Base-by-base conservation (phyloP, 2,113 vertebrate species). In the Thermophis baileyi region DNA sequence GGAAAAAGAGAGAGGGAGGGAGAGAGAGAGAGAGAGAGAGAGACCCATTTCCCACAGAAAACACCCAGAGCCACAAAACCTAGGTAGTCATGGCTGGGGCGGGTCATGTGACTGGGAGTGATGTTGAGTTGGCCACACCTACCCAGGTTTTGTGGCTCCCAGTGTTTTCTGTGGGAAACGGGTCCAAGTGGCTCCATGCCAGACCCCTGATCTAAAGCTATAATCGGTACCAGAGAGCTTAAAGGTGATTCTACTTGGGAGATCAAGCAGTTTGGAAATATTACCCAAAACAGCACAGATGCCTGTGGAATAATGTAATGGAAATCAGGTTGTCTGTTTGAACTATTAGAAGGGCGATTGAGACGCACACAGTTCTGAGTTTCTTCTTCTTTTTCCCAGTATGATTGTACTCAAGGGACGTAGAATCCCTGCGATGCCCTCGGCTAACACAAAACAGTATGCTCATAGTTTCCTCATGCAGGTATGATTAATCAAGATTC, bases 161-260 rank as follows among this genome's bases (percentile, higher is more conserved):
- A n/a, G n/a, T n/a, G n/a, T n/a, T n/a, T n/a, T n/a, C n/a, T n/a
- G n/a, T n/a, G n/a, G n/a, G n/a, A n/a, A n/a, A n/a, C n/a, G n/a
- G n/a, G n/a, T n/a, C n/a, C n/a, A n/a, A n/a, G n/a, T n/a, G n/a
- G n/a, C n/a, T n/a, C n/a, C n/a, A n/a, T n/a, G n/a, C n/a, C n/a
- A n/a, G n/a, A n/a, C n/a, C n/a, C n/a, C n/a, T n/a, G n/a, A 8
- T 3, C 57, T 69, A 60, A 92, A 87, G 87, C 89, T 55, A 81
- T 4, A 60, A 90, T n/a, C 49, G n/a, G 85, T 95, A 93, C 93
- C 87, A 60, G 87, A 18, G 27, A 89, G 92, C 93, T 95, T 95
- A 90, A 8, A 89, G 92, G 94, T 60, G 85, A 0, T 93, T 94
- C 92, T 90, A 51, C n/a, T 87, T 95, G 96, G 81, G 81, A 94